phyloP scores from a whole-genome alignment of 2,888 invertebrate genomes.

The Trypoxylon attenuatum region DNA sequence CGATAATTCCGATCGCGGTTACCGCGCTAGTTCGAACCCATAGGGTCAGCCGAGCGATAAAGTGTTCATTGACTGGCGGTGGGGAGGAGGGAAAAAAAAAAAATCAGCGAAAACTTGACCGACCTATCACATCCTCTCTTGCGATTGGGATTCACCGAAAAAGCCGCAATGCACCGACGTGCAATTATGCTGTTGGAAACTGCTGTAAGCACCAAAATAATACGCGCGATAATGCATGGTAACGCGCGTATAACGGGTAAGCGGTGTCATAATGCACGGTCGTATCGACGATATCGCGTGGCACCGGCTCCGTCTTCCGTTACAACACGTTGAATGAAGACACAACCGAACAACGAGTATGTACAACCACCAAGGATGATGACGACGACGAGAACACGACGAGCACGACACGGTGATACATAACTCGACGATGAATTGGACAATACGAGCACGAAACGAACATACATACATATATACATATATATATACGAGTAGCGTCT shows the following conservation, averaged over 20 bases:
- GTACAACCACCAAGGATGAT: too few relatives aligned
- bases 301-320: conserved; percentile 37
- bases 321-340: conserved; percentile 59
- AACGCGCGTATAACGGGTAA: conserved; percentile 18
- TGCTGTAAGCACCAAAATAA: too few relatives aligned
- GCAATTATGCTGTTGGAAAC: conserved; percentile 35
- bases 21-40: too few relatives aligned
- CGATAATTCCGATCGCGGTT: too few relatives aligned
- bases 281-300: conserved; percentile 45
- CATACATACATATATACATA: conserved; percentile 21
- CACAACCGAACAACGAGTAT: too few relatives aligned
- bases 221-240: too few relatives aligned
- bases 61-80: too few relatives aligned
- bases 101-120: conserved; percentile 45
- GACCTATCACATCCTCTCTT: conserved; percentile 65
- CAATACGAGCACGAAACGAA: conserved; percentile 70
- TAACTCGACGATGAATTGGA: conserved; percentile 67
- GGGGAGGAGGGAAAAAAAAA: conserved; percentile 20
- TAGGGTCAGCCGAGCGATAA: too few relatives aligned
- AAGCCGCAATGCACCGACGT: conserved; percentile 41
- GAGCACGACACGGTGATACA: conserved; percentile 52
- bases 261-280: conserved; percentile 39
- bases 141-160: conserved; percentile 46
- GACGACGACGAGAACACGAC: not conserved
- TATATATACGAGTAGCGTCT: conserved; percentile 36